Evolutionary conservation across 1,140 invertebrate species (phyloP).

Genomic region (Arion vulgaris): DNA sequence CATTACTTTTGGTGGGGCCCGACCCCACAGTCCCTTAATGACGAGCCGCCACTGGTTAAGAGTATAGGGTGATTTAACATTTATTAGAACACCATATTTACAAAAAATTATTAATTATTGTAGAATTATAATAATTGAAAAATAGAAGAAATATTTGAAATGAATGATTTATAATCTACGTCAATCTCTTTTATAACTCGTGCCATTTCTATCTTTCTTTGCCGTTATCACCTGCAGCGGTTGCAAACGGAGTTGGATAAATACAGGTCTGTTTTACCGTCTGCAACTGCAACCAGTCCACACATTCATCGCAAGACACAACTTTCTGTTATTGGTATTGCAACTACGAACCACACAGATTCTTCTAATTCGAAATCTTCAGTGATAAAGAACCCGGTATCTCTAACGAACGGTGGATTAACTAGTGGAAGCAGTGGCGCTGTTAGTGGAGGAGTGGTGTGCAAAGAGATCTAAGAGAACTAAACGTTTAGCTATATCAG

Average conservation of each 20-base stretch:
- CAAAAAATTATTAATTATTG: no score
- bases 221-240: not conserved
- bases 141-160: no score
- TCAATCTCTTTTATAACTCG: no score
- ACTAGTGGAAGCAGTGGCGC: not conserved
- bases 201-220: no score
- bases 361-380: conserved; percentile 9
- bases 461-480: conserved; percentile 66
- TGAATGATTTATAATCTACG: no score
- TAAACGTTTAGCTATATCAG: conserved; percentile 88
- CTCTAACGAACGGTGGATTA: not conserved
- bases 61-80: no score
- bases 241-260: conserved; percentile 86
- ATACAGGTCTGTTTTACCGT: conserved; percentile 84
- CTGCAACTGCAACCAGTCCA: conserved; percentile 70
- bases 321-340: not conserved
- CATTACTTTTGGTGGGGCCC: no score
- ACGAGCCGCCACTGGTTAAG: no score
- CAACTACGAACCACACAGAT: not conserved
- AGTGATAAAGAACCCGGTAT: not conserved
- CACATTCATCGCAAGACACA: not conserved
- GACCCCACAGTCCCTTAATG: no score
- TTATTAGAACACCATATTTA: no score
- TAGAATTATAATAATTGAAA: no score
- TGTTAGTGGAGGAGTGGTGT: conserved; percentile 69